Percentiles rank a stretch among this genome's conserved stretches.
Conservation (phyloP, 2,797 vertebrate genomes). For the Microctenopoma lineatum region DNA sequence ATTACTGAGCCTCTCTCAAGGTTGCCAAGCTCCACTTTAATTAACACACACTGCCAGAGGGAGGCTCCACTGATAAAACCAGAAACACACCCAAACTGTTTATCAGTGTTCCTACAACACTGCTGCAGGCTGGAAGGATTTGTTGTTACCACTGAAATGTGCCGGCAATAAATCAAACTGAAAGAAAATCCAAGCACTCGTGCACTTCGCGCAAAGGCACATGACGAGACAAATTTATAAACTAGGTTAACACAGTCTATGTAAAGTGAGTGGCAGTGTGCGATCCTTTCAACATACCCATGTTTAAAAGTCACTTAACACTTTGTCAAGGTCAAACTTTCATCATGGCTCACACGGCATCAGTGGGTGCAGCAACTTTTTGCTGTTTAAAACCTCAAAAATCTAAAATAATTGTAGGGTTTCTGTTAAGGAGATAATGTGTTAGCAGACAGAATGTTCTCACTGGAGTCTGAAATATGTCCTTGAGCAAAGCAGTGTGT, state of each 20-base stretch:
- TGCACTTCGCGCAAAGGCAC: constrained; percentile 10
- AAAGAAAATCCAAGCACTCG: constrained; percentile 26
- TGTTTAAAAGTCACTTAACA: constrained; percentile 6
- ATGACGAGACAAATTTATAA: constrained; percentile 23
- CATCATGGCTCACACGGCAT: constrained; percentile 1
- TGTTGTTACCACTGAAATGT: constrained; percentile 39
- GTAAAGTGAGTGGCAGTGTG: constrained; percentile 1
- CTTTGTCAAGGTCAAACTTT: constrained; percentile 33
- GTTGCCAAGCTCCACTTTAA: constrained; percentile 63
- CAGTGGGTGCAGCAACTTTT: not conserved
- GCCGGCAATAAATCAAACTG: constrained; percentile 49
- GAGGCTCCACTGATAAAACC: constrained; percentile 62
- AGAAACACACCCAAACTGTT: constrained; percentile 44
- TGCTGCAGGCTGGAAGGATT: constrained; percentile 42
- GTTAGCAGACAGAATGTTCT: not conserved
- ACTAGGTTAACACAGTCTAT: constrained; percentile 13
- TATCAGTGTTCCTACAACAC: constrained; percentile 47
- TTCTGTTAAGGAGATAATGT: constrained; percentile 1
- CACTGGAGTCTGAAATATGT: constrained; percentile 36
- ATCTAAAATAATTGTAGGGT: not conserved
- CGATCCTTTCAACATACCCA: constrained; percentile 4
- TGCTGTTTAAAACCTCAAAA: constrained; percentile 13
- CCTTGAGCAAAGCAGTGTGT: constrained; percentile 39
- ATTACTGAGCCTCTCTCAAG: constrained; percentile 53
- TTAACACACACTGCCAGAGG: constrained; percentile 70